Evolutionary conservation across 2,113 vertebrate species (phyloP), one percentile per base, ranked within the genome.

Genomic region (Delphinus delphis): DNA sequence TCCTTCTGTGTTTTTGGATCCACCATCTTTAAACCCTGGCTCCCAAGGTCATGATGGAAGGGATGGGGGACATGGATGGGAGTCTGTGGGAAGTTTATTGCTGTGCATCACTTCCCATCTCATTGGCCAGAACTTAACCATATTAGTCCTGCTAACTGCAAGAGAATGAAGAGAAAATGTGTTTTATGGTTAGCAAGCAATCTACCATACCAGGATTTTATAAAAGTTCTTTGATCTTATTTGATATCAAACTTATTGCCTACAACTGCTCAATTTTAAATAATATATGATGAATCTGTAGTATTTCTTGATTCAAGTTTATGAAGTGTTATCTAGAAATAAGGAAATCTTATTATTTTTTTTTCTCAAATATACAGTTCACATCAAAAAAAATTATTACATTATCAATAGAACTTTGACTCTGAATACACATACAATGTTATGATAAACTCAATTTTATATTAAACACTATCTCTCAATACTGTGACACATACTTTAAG

Each of bases 391-490:
- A 83, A 11, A 47, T 81, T 60, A 47, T 26, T 83, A 44, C 20
- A 50, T 58, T 70, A 25, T 53, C 38, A 87, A 53, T 68, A 36
- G 36, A 80, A 73, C 53, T 41, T 95, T 86, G 53, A 80, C 53
- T n/a, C 93, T 86, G 53, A 44, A 3, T 82, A 76, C 13, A 60
- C 14, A 95, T 8, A 65, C 25, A 8, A 14, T 33, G 15, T 88
- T 87, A 38, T 74, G 21, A 83, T 65, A 92, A 93, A 86, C 21
- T 93, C 58, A 77, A 20, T 90, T 73, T 93, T 68, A 63, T 87
- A 82, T 96, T 85, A 95, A 77, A 63, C 2, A 36, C 55, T 71
- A 11, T 71, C 7, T 92, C 67, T 92, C 26, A 68, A 58, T 31
- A 15, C 9, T 88, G 21, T 96, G 94, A 85, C 73, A 65, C 18